Evolutionary conservation across 2,888 invertebrate genomes (phyloP).

Genomic region (Idaea aversata): DNA sequence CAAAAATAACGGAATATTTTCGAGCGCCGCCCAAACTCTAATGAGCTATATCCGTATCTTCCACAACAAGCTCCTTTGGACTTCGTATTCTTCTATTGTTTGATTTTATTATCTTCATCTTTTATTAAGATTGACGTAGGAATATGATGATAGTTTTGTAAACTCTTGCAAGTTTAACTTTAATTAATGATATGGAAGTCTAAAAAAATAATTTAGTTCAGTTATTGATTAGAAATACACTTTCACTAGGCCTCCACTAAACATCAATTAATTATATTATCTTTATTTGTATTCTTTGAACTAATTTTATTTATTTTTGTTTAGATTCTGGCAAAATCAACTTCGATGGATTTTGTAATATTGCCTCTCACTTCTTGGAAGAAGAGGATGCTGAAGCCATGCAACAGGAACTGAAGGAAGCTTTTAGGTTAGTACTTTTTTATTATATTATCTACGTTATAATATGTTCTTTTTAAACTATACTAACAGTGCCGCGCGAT

Average conservation of each 20-base stretch:
- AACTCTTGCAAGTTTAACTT: too few species aligned
- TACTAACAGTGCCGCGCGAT: too few species aligned
- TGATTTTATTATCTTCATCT: neutral
- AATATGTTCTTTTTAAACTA: too few species aligned
- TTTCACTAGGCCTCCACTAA: too few species aligned
- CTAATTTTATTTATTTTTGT: constrained; percentile 27
- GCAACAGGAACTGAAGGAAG: constrained; percentile 98
- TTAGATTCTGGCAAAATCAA: constrained; percentile 92
- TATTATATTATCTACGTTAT: neutral
- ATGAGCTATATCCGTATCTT: constrained; percentile 63
- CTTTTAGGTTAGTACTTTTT: constrained; percentile 84
- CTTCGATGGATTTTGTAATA: constrained; percentile 95
- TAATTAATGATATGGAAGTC: too few species aligned
- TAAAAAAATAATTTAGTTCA: too few species aligned
- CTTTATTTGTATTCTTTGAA: neutral
- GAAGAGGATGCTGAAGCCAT: constrained; percentile 98
- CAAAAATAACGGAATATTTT: constrained; percentile 67
- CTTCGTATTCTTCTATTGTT: neutral
- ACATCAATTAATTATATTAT: neutral
- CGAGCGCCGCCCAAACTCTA: constrained; percentile 56
- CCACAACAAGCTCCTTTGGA: constrained; percentile 6
- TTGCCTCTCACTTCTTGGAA: constrained; percentile 96
- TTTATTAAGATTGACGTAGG: neutral
- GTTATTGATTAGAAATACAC: too few species aligned
- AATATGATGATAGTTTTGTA: neutral